phyloP scores from a whole-genome alignment of 2,113 vertebrate genomes.

The Hippocampus comes region DNA sequence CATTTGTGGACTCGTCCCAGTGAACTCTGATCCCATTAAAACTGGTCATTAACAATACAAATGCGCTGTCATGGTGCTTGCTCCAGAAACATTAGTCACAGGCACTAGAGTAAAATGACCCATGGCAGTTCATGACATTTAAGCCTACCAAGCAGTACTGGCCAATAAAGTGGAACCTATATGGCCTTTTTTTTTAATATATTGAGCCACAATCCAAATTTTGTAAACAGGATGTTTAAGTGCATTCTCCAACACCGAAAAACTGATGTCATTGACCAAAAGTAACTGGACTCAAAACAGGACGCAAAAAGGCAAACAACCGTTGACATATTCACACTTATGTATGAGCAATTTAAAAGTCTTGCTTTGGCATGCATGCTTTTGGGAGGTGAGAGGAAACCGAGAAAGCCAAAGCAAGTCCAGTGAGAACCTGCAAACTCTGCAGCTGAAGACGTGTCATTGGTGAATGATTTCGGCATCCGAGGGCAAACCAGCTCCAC shows the following conservation, averaged over 20 bases:
- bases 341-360: background rate
- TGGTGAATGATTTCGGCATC: background rate
- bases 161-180: background rate
- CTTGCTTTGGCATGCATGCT: background rate
- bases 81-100: conserved; percentile 34
- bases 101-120: conserved; percentile 6
- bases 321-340: background rate
- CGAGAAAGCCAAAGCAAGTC: background rate
- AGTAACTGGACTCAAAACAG: background rate
- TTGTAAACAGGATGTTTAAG: background rate
- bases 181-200: background rate
- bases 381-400: background rate
- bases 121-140: conserved; percentile 9
- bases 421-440: background rate
- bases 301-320: background rate
- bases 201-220: background rate
- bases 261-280: too few species aligned
- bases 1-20: conserved; percentile 7
- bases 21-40: conserved; percentile 42
- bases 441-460: background rate
- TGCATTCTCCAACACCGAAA: background rate
- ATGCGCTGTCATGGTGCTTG: conserved; percentile 34
- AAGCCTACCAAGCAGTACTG: background rate
- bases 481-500: conserved; percentile 8
- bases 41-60: conserved; percentile 42